Conservation (phyloP, 2,113 vertebrate genomes). For the Tylochromis polylepis region DNA sequence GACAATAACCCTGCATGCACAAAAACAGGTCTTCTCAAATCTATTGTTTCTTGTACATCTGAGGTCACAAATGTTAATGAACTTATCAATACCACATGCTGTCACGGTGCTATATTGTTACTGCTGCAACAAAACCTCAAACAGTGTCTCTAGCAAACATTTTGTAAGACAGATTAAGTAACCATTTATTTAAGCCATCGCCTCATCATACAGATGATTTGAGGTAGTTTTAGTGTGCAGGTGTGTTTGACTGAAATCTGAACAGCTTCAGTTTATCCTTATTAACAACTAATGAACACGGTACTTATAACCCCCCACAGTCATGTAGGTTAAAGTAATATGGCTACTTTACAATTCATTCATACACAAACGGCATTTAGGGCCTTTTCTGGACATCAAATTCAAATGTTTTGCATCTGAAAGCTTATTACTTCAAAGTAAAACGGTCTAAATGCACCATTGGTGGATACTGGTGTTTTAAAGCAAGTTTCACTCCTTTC, state of each 20-base stretch:
- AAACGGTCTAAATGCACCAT: not conserved
- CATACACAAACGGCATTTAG: not conserved
- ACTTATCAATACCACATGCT: not conserved
- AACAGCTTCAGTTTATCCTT: not conserved
- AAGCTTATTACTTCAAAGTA: not conserved
- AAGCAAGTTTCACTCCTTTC: not conserved
- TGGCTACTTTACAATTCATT: not conserved
- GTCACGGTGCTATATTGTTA: not conserved
- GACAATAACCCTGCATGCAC: not conserved
- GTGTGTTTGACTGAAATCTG: not conserved
- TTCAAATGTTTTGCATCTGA: not conserved
- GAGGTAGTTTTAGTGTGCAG: not conserved
- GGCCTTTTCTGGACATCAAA: not conserved
- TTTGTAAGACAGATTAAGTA: not conserved
- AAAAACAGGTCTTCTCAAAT: not conserved
- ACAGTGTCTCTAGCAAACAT: not conserved
- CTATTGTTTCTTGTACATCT: not conserved
- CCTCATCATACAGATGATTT: not conserved
- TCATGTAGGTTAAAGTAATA: rapidly evolving
- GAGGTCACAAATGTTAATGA: not conserved
- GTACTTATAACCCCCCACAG: not conserved
- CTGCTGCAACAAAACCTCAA: not conserved
- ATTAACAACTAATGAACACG: not conserved
- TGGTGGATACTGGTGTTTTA: not conserved
- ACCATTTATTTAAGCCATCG: not conserved